Conservation (phyloP, 2,888 invertebrate genomes). For the Meandrusa payeni region DNA sequence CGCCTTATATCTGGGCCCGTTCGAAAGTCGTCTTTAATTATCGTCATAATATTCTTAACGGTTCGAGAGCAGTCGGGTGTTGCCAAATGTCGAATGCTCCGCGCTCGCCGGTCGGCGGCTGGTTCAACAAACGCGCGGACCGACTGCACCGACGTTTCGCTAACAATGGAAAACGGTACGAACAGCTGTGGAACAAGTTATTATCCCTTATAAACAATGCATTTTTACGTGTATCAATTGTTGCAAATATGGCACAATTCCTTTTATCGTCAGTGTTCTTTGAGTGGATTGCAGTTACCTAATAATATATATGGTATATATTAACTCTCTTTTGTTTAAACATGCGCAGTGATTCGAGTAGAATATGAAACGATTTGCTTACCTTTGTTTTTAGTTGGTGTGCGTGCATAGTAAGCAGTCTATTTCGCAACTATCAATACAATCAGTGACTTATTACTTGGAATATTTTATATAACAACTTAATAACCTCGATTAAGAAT, state of each 20-base stretch:
- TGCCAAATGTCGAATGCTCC: constrained; percentile 62
- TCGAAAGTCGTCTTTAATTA: constrained; percentile 49
- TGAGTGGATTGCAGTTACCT: no score
- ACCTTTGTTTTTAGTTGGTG: constrained; percentile 45
- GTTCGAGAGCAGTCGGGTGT: constrained; percentile 41
- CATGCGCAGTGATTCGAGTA: constrained; percentile 51
- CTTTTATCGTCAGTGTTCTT: no score
- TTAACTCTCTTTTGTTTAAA: constrained; percentile 38
- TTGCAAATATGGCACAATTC: no score
- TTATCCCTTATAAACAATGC: constrained; percentile 31
- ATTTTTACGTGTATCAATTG: no score
- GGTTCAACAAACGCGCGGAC: constrained; percentile 66
- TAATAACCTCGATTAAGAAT: background rate
- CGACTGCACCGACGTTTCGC: constrained; percentile 61
- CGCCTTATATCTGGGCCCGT: constrained; percentile 44
- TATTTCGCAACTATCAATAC: constrained; percentile 48
- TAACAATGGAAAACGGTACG: constrained; percentile 72
- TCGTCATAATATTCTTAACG: constrained; percentile 36
- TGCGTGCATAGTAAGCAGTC: constrained; percentile 54
- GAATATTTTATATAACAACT: constrained; percentile 27
- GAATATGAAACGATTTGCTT: constrained; percentile 54
- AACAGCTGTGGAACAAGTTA: constrained; percentile 34
- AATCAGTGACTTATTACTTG: constrained; percentile 46
- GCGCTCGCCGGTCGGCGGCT: constrained; percentile 63
- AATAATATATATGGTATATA: no score